Percentiles rank a stretch among this genome's conserved stretches.
Conservation (phyloP, 2,797 vertebrate species). For the Xenentodon cancila region DNA sequence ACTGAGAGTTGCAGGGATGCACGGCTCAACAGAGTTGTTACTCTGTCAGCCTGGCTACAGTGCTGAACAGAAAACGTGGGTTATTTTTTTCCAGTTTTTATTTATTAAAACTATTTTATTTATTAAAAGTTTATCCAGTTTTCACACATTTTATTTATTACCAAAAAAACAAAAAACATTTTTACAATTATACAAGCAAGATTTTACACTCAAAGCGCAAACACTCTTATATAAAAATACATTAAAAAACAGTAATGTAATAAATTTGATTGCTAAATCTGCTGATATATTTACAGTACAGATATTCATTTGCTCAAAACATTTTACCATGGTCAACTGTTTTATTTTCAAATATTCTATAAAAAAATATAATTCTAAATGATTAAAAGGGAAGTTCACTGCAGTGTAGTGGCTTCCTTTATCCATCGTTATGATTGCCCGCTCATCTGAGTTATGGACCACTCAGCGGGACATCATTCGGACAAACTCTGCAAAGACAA, state of each 20-base stretch:
- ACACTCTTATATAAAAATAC: constrained; percentile 65
- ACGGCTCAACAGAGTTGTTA: no score
- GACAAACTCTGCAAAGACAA: constrained; percentile 72
- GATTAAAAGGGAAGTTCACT: constrained; percentile 36
- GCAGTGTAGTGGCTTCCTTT: constrained; percentile 18
- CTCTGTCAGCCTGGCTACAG: no score
- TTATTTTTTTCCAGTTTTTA: no score
- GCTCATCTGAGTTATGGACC: neutral
- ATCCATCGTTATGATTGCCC: constrained; percentile 25
- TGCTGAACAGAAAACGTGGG: no score
- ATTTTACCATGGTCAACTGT: constrained; percentile 12
- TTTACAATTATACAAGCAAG: constrained; percentile 57
- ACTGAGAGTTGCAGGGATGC: no score
- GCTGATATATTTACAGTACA: constrained; percentile 52
- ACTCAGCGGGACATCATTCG: constrained; percentile 79
- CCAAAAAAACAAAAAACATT: constrained; percentile 8
- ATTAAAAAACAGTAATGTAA: constrained; percentile 43
- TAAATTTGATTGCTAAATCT: constrained; percentile 21
- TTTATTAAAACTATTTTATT: no score
- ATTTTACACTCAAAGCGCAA: constrained; percentile 47
- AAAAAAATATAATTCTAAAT: constrained; percentile 60
- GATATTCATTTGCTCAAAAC: constrained; percentile 7
- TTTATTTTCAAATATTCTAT: constrained; percentile 19
- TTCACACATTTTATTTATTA: constrained; percentile 43
- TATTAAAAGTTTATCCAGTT: no score